A percentile compares a stretch with the other conserved stretches of the same genome.
Evolutionary conservation across 1,140 invertebrate species (phyloP).

Genomic region (Proctacanthus coquilletti): DNA sequence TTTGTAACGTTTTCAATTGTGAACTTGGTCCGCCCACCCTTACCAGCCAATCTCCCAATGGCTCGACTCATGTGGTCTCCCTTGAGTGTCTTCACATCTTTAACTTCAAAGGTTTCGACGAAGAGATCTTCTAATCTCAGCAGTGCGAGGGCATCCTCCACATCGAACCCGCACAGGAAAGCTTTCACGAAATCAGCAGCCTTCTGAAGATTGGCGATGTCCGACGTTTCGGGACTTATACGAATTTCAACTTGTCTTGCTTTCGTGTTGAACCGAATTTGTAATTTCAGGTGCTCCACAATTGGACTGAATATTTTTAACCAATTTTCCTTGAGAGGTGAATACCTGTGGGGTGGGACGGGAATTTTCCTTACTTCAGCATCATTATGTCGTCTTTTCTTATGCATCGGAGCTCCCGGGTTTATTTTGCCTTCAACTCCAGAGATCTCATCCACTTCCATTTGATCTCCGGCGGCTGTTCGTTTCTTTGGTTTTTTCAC

Average conservation of each 20-base stretch:
- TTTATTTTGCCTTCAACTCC: slow-evolving; percentile 43
- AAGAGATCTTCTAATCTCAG: slow-evolving; percentile 94
- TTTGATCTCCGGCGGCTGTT: slow-evolving; percentile 31
- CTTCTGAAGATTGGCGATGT: slow-evolving; percentile 87
- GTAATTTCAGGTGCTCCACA: slow-evolving; percentile 86
- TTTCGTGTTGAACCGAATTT: slow-evolving; percentile 91
- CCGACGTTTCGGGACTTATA: slow-evolving; percentile 53
- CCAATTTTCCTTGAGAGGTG: slow-evolving; percentile 93
- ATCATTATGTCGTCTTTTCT: slow-evolving; percentile 36
- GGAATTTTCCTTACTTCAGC: slow-evolving; percentile 44
- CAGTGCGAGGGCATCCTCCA: slow-evolving; percentile 91
- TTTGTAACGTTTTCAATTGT: slow-evolving; percentile 99
- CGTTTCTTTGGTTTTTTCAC: slow-evolving; percentile 36
- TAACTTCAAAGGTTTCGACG: slow-evolving; percentile 92
- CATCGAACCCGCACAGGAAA: slow-evolving; percentile 91
- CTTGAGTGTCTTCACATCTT: slow-evolving; percentile 90
- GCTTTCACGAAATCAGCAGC: slow-evolving; percentile 96
- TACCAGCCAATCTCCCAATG: slow-evolving; percentile 91
- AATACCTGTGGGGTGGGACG: slow-evolving; percentile 54
- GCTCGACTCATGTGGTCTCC: slow-evolving; percentile 93
- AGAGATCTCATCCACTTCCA: slow-evolving; percentile 48
- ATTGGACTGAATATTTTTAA: slow-evolving; percentile 92
- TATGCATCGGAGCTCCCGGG: slow-evolving; percentile 14
- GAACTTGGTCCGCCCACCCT: slow-evolving; percentile 93
- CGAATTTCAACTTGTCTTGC: slow-evolving; percentile 46